Evolutionary conservation across 2,888 invertebrate genomes (phyloP).

Genomic region (Cephalotes varians): DNA sequence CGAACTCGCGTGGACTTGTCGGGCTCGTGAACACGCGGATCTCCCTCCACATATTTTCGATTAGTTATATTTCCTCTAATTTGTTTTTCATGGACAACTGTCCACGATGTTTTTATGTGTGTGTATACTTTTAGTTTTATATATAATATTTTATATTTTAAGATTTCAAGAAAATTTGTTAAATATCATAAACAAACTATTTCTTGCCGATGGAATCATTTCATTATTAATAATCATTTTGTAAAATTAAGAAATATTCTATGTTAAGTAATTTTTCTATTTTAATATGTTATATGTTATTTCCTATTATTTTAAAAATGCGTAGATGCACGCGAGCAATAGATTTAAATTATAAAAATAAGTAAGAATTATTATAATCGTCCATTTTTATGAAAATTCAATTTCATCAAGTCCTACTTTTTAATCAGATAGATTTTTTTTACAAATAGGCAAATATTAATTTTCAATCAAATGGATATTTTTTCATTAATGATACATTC

Average conservation of each 20-base stretch:
- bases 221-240: not conserved
- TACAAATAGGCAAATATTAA: not conserved
- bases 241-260: not conserved
- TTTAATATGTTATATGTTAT: not conserved
- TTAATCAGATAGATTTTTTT: not conserved
- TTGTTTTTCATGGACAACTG: not conserved
- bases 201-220: not conserved
- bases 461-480: not conserved
- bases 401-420: not conserved
- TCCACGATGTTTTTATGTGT: not conserved
- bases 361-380: not conserved
- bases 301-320: not conserved
- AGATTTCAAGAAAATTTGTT: not conserved
- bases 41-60: not conserved
- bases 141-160: not conserved
- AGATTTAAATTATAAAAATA: not conserved
- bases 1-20: conserved; percentile 40
- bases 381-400: not conserved
- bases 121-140: no score
- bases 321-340: not conserved
- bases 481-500: not conserved
- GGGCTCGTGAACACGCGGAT: conserved; percentile 34
- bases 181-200: not conserved
- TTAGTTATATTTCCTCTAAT: conserved; percentile 15
- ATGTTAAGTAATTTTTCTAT: not conserved